phyloP scores from a whole-genome alignment of 2,113 vertebrate genomes.

The Crypturellus undulatus region DNA sequence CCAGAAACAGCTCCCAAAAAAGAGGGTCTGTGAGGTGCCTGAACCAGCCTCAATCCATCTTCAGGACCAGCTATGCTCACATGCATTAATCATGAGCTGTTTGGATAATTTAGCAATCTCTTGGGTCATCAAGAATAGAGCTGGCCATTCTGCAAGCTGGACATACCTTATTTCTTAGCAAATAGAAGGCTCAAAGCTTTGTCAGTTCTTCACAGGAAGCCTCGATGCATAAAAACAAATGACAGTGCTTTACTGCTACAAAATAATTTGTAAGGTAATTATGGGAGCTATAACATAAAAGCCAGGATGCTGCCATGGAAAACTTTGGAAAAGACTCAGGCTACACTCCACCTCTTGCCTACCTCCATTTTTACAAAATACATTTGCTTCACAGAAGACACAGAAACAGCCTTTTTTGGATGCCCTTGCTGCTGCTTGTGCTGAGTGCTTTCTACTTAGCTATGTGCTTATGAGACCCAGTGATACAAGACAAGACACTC shows the following conservation, averaged over 20 bases:
- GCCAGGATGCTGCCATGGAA: background rate
- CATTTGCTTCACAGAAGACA: background rate
- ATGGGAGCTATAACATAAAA: background rate
- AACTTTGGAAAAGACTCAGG: background rate
- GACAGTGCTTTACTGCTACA: background rate
- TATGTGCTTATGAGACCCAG: rapidly evolving
- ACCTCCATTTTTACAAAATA: background rate
- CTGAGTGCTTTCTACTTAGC: background rate
- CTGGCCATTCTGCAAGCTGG: background rate
- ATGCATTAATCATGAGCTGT: background rate
- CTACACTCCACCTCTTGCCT: background rate
- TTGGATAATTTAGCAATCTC: background rate
- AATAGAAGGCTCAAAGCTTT: background rate
- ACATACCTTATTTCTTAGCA: background rate
- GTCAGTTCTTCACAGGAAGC: background rate
- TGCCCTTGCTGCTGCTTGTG: background rate
- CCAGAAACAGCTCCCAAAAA: background rate
- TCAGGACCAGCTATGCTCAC: background rate
- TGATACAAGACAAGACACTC: background rate
- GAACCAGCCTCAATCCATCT: background rate
- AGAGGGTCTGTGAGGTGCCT: background rate
- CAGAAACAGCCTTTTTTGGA: background rate
- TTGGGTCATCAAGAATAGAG: background rate
- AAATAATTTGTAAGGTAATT: background rate
- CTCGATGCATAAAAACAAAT: background rate